A percentile compares a stretch with the other conserved stretches of the same genome.
Evolutionary conservation across 2,113 vertebrate species (phyloP).

Genomic region (Oncorhynchus kisutch): DNA sequence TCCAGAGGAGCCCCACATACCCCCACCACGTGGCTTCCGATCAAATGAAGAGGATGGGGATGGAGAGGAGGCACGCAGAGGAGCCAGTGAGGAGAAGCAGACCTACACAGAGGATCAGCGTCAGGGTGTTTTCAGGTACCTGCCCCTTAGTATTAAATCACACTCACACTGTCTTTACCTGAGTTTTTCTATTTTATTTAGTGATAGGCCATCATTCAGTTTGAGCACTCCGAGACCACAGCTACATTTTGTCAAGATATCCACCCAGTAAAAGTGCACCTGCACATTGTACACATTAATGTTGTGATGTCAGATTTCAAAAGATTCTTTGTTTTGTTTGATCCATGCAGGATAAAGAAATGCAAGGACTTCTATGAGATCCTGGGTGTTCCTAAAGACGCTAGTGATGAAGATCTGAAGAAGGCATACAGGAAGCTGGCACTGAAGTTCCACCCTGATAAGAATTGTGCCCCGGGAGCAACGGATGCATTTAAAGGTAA

Average conservation of each 20-base stretch:
- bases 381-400: slow-evolving; percentile 82
- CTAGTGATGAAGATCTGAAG: slow-evolving; percentile 90
- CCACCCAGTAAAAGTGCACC: neutral
- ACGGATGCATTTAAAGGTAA: slow-evolving; percentile 96
- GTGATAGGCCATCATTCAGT: no score
- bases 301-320: neutral
- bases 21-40: slow-evolving; percentile 71
- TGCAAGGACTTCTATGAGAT: slow-evolving; percentile 95
- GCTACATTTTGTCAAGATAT: neutral
- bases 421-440: slow-evolving; percentile 90
- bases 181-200: neutral
- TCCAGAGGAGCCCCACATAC: slow-evolving; percentile 63
- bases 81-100: slow-evolving; percentile 66
- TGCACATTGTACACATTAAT: neutral
- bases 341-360: slow-evolving; percentile 84
- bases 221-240: no score
- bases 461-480: slow-evolving; percentile 92
- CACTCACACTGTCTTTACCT: no score
- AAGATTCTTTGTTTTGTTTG: slow-evolving; percentile 3
- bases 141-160: no score
- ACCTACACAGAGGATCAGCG: slow-evolving; percentile 88
- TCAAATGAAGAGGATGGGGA: slow-evolving; percentile 68
- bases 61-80: slow-evolving; percentile 20
- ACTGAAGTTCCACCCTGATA: slow-evolving; percentile 93
- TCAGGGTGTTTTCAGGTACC: slow-evolving; percentile 86